Percentiles rank a stretch among this genome's conserved stretches.
Evolutionary conservation across 2,888 invertebrate genomes (phyloP).

Genomic region (Ypsolopha sequella): DNA sequence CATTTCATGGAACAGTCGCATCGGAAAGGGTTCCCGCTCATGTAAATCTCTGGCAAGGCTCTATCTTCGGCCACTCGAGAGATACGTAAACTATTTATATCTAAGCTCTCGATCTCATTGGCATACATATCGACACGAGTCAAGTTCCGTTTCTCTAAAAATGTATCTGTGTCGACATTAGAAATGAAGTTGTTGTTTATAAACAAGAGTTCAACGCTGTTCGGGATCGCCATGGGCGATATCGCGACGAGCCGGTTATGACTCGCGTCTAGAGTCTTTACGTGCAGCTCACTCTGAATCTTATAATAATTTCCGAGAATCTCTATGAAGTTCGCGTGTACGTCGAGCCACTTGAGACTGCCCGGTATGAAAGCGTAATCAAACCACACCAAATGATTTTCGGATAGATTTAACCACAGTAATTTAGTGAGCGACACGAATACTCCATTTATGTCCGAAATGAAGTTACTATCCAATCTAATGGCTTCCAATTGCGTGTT

Average conservation of each 20-base stretch:
- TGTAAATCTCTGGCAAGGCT: slow-evolving; percentile 87
- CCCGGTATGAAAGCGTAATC: slow-evolving; percentile 92
- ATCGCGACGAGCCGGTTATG: slow-evolving; percentile 88
- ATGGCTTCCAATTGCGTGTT: slow-evolving; percentile 89
- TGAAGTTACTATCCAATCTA: slow-evolving; percentile 87
- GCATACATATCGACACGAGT: slow-evolving; percentile 92
- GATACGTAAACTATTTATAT: slow-evolving; percentile 83
- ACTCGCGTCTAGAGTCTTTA: slow-evolving; percentile 89
- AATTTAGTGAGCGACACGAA: slow-evolving; percentile 87
- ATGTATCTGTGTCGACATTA: slow-evolving; percentile 84
- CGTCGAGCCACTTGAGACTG: slow-evolving; percentile 89
- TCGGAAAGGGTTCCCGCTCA: slow-evolving; percentile 93
- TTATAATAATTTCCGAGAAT: slow-evolving; percentile 90
- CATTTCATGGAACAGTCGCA: slow-evolving; percentile 98
- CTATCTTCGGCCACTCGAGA: slow-evolving; percentile 77
- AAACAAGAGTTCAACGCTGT: slow-evolving; percentile 87
- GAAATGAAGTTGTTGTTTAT: slow-evolving; percentile 91
- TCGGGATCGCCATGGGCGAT: slow-evolving; percentile 85
- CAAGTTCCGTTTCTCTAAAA: slow-evolving; percentile 84
- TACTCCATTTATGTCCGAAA: slow-evolving; percentile 91
- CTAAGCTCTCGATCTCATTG: slow-evolving; percentile 85
- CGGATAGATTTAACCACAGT: slow-evolving; percentile 89
- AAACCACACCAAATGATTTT: slow-evolving; percentile 93
- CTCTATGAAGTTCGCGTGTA: slow-evolving; percentile 91
- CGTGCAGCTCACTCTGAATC: slow-evolving; percentile 81